A percentile compares a stretch with the other conserved stretches of the same genome.
Conservation (phyloP, 2,113 vertebrate species). For the Garra rufa region DNA sequence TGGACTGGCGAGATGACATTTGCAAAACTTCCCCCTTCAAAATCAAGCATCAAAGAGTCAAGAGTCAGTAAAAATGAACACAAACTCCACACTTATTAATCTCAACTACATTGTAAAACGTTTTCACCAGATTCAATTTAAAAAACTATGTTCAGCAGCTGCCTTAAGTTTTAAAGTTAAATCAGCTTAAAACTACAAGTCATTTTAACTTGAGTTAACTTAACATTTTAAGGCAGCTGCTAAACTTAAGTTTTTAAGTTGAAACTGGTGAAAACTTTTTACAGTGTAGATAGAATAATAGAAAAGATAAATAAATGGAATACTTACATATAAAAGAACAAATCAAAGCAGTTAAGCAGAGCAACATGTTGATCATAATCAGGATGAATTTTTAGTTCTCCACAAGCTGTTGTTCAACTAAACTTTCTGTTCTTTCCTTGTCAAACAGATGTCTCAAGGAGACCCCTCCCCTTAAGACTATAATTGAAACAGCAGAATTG, state of each 20-base stretch:
- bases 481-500: not conserved
- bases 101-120: too few species aligned
- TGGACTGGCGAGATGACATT: not conserved
- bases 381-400: not conserved
- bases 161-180: too few species aligned
- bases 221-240: too few species aligned
- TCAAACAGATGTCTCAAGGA: not conserved
- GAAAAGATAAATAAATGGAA: not conserved
- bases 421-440: not conserved
- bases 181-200: too few species aligned
- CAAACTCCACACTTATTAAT: not conserved
- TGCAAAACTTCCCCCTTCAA: not conserved
- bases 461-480: not conserved
- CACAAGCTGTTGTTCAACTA: not conserved
- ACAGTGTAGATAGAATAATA: too few species aligned
- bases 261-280: too few species aligned
- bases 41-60: not conserved
- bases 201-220: too few species aligned
- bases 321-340: not conserved
- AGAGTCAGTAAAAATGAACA: not conserved
- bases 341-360: not conserved
- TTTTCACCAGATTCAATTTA: too few species aligned
- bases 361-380: not conserved
- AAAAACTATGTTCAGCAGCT: too few species aligned
- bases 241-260: too few species aligned